Evolutionary conservation across 2,113 vertebrate species (phyloP).

Genomic region (Pelecanoides urinatrix): DNA sequence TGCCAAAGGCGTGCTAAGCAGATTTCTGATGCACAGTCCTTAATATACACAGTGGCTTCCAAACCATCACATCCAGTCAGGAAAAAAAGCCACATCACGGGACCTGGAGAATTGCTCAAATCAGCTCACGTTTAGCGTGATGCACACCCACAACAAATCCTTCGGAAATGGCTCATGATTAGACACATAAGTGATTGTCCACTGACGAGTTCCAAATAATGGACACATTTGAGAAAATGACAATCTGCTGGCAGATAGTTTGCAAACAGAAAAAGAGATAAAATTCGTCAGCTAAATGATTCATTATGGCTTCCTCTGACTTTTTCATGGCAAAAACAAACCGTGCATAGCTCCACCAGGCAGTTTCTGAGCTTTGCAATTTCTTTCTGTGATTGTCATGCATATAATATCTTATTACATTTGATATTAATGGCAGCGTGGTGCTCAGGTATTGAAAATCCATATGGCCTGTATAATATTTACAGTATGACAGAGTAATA

Average conservation of each 20-base stretch:
- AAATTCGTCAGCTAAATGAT: slow-evolving; percentile 23
- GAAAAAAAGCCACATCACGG: background rate
- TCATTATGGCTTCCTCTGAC: slow-evolving; percentile 28
- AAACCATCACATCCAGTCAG: background rate
- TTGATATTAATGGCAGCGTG: slow-evolving; percentile 56
- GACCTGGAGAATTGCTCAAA: background rate
- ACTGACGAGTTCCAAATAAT: background rate
- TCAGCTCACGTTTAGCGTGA: background rate
- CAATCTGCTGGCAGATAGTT: slow-evolving; percentile 22
- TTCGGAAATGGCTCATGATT: background rate
- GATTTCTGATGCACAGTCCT: background rate
- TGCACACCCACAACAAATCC: background rate
- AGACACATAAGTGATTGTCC: background rate
- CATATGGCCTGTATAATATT: slow-evolving; percentile 54
- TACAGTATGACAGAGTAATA: slow-evolving; percentile 53
- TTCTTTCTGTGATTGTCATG: slow-evolving; percentile 44
- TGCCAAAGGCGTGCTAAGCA: background rate
- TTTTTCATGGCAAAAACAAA: slow-evolving; percentile 27
- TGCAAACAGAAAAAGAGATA: slow-evolving; percentile 17
- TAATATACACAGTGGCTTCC: background rate
- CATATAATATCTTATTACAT: slow-evolving; percentile 50
- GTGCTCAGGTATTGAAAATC: slow-evolving; percentile 61
- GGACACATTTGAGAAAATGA: background rate
- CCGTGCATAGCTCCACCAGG: background rate
- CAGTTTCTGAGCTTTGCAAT: background rate